Evolutionary conservation across 64 coral and sea anemone genomes (phyloP).

Genomic region (Catalaphyllia jardinei): DNA sequence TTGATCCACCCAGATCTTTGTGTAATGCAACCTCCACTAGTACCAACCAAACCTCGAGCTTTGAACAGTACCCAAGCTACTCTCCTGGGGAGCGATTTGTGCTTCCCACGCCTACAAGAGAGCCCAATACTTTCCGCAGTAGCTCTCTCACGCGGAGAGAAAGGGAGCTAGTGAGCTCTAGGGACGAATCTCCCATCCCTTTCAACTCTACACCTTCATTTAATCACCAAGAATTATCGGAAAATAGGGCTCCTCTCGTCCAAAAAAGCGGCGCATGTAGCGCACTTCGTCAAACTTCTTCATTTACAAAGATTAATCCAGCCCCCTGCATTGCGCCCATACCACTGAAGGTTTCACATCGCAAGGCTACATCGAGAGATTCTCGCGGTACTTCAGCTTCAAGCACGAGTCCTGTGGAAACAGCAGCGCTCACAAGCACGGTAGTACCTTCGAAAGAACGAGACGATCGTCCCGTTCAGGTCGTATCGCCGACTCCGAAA

Average conservation of each 20-base stretch:
- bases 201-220: neutral
- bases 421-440: neutral
- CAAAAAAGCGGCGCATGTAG: neutral
- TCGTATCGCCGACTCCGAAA: neutral
- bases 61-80: neutral
- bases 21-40: neutral
- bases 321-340: neutral
- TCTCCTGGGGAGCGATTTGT: neutral
- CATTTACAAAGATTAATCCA: neutral
- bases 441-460: neutral
- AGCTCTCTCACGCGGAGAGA: too few species aligned
- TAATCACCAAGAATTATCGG: neutral
- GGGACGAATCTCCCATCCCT: neutral
- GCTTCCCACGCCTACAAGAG: neutral
- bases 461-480: neutral
- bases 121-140: neutral
- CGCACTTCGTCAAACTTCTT: neutral
- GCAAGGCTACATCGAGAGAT: neutral
- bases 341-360: neutral
- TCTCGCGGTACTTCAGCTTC: neutral
- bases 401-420: neutral
- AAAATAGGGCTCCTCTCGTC: neutral
- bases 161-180: neutral
- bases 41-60: neutral
- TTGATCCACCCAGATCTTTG: neutral